These are phyloP conservation scores for Macrotrachela quadricornifera DNA, from an alignment of 1,140 invertebrate species.

Conservation along the genomic window DNA sequence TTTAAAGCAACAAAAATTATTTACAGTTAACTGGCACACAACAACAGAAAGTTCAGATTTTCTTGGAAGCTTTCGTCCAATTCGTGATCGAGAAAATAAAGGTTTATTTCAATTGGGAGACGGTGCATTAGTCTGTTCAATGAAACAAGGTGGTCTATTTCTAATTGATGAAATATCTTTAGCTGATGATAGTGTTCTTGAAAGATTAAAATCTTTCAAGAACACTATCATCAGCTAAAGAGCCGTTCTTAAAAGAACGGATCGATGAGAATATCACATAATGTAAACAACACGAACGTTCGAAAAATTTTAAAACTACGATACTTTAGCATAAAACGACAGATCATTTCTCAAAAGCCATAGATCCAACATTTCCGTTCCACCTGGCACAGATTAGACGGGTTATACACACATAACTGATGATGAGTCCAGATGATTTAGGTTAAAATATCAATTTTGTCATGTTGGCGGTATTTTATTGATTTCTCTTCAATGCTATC, in stretches of 20 bases:
- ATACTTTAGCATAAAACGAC: too few species aligned
- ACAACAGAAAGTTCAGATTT: slow-evolving; percentile 95
- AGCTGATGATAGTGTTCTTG: slow-evolving; percentile 91
- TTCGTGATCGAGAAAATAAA: slow-evolving; percentile 32
- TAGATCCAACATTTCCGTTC: slow-evolving; percentile 78
- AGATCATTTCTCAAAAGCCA: slow-evolving; percentile 83
- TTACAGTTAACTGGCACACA: slow-evolving; percentile 87
- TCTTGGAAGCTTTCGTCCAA: slow-evolving; percentile 73
- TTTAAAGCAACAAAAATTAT: slow-evolving; percentile 42
- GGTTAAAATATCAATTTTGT: too few species aligned
- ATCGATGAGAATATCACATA: too few species aligned
- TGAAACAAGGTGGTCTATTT: slow-evolving; percentile 65
- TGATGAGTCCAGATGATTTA: too few species aligned
- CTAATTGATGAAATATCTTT: slow-evolving; percentile 96
- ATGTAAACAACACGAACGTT: too few species aligned
- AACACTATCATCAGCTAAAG: too few species aligned
- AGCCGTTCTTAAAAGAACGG: too few species aligned
- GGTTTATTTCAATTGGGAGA: slow-evolving; percentile 89
- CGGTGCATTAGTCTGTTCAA: slow-evolving; percentile 75
- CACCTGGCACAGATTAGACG: slow-evolving; percentile 71
- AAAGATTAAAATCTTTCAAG: slow-evolving; percentile 92
- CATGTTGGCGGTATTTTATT: too few species aligned
- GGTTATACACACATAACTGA: slow-evolving; percentile 98
- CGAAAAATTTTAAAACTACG: too few species aligned
- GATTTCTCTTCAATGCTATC: too few species aligned